Evolutionary conservation across 2,113 vertebrate genomes (phyloP), one percentile per base, ranked within the genome.

Genomic region (Larimichthys crocea): DNA sequence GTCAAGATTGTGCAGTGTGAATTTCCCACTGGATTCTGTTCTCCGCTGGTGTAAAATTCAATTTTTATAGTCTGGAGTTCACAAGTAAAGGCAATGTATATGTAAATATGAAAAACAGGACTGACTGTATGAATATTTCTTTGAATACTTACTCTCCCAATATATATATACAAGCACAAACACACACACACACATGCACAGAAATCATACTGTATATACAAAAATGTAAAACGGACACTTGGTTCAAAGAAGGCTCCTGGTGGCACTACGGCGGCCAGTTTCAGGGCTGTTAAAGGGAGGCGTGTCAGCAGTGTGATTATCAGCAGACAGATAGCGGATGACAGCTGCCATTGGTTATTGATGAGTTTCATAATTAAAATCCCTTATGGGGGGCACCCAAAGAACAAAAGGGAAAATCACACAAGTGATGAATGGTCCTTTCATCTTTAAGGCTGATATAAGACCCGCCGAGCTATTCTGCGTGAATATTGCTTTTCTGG

Each of bases 331-430:
- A 94, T 93, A 93, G 88, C 92, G 57, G 86, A 87, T 94, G 94
- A 94, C 94, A 94, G 93, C 91, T 93, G 93, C 87, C 93, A 88
- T 93, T 76, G 90, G 91, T 94, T 94, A 95, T 95, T 95, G 93
- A 96, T 95, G 94, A 90, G 87, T 92, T 93, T 92, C 92, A 94
- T 95, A 94, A 94, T 95, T 94, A 92, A 94, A 95, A 94, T 92
- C 85, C 74, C 88, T 93, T 92, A 93, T 91, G 86, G 88, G 81
- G 84, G 86, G 88, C 79, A 74, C 67, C 84, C 80, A 63, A 85
- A 86, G 90, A 92, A 94, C 88, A 93, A 94, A 94, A 91, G 88
- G 82, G 79, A 80, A 92, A 94, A 94, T 94, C 91, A 92, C 88
- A 88, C 79, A 71, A 75, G 65, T 94, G 94, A 95, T 93, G 87